Conservation (phyloP, 2,888 invertebrate genomes). For the Acleris sparsana region DNA sequence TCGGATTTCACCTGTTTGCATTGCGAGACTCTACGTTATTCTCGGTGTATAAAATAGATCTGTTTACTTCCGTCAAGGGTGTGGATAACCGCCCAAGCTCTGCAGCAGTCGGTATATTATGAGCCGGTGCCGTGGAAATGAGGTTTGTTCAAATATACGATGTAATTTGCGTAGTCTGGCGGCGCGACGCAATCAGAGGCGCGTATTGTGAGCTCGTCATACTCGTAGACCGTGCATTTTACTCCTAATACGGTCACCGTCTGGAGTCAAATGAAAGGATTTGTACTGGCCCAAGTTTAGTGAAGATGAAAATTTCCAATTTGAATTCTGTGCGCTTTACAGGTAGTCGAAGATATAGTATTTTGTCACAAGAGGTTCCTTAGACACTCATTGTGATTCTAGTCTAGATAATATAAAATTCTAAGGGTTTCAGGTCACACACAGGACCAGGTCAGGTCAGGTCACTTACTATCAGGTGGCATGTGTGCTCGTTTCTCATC, state of each 20-base stretch:
- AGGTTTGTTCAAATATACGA: conserved; percentile 59
- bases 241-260: conserved; percentile 27
- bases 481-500: too few species aligned
- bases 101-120: conserved; percentile 50
- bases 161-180: conserved; percentile 62
- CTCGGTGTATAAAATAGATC: background rate
- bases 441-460: too few species aligned
- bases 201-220: conserved; percentile 53
- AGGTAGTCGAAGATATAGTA: background rate
- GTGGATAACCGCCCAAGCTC: conserved; percentile 23
- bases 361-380: background rate
- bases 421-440: too few species aligned
- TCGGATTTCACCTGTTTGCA: conserved; percentile 15
- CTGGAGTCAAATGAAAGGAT: conserved; percentile 23
- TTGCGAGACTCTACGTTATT: background rate
- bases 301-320: background rate
- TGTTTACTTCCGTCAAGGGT: conserved; percentile 32
- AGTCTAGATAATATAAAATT: too few species aligned
- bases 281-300: background rate
- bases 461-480: too few species aligned
- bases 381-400: too few species aligned
- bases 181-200: conserved; percentile 74
- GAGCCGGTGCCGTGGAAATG: conserved; percentile 57
- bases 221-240: conserved; percentile 29
- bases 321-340: background rate